Evolutionary conservation across 2,888 invertebrate genomes (phyloP).

Genomic region (Glaucopsyche alexis): DNA sequence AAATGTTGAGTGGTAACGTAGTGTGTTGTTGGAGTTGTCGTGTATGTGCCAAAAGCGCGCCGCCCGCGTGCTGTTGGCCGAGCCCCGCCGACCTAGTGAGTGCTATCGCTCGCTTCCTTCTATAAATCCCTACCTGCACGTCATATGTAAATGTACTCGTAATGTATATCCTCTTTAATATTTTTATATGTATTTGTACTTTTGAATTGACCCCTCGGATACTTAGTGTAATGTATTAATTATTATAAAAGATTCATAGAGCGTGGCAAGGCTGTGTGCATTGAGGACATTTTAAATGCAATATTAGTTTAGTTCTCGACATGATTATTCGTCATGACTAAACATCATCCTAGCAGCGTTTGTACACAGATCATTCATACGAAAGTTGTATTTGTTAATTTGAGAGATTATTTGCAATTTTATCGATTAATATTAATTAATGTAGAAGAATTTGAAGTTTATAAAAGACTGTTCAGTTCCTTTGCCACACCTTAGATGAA

Average conservation of each 20-base stretch:
- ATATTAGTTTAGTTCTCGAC: conserved; percentile 75
- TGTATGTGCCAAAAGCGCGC: conserved; percentile 59
- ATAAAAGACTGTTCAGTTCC: conserved; percentile 68
- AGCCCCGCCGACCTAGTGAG: conserved; percentile 49
- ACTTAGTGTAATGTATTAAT: conserved; percentile 76
- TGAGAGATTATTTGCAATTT: conserved; percentile 57
- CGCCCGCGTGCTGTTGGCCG: conserved; percentile 44
- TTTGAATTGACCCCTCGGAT: conserved; percentile 76
- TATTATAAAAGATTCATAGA: conserved; percentile 73
- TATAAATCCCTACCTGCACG: conserved; percentile 72
- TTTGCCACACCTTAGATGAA: conserved; percentile 80
- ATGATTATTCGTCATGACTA: conserved; percentile 67
- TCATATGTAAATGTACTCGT: conserved; percentile 69
- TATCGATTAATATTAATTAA: conserved; percentile 57
- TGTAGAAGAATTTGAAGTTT: conserved; percentile 54
- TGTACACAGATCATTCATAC: conserved; percentile 70
- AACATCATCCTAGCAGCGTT: conserved; percentile 69
- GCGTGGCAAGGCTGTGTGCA: conserved; percentile 88
- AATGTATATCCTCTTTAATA: conserved; percentile 73
- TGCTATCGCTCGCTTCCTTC: conserved; percentile 56
- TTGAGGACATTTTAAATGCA: conserved; percentile 80
- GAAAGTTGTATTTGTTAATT: conserved; percentile 60
- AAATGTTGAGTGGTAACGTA: conserved; percentile 79
- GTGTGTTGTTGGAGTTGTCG: conserved; percentile 74
- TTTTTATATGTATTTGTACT: conserved; percentile 74